phyloP scores from a whole-genome alignment of 2,888 invertebrate genomes.

The Platynereis dumerilii region DNA sequence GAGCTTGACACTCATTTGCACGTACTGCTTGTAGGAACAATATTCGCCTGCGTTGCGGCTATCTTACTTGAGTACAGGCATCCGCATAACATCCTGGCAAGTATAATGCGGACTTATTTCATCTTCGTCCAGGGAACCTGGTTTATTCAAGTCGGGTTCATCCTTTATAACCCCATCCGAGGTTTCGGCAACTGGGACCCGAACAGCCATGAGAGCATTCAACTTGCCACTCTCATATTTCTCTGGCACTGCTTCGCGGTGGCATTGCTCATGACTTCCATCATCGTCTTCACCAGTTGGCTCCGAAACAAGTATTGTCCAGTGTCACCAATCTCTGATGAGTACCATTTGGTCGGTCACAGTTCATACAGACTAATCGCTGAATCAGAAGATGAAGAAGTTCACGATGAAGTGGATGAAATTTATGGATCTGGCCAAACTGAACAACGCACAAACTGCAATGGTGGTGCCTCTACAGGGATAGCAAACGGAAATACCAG shows the following conservation, averaged over 20 bases:
- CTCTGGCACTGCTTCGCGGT: conserved; percentile 17
- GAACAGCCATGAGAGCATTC: not conserved
- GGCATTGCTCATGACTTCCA: not conserved
- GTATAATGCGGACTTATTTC: conserved; percentile 51
- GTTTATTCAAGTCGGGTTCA: conserved; percentile 63
- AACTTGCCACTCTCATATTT: not conserved
- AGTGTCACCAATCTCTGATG: too few species aligned
- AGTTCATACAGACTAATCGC: too few species aligned
- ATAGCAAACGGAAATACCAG: too few species aligned
- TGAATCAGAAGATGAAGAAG: too few species aligned
- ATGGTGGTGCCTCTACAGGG: too few species aligned
- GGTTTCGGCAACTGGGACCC: conserved; percentile 8
- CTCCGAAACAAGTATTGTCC: too few species aligned
- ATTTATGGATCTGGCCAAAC: too few species aligned
- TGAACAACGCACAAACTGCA: too few species aligned
- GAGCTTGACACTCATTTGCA: conserved; percentile 53
- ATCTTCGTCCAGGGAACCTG: conserved; percentile 63
- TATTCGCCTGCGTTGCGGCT: conserved; percentile 47
- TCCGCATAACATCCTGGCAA: conserved; percentile 48
- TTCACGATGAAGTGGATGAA: too few species aligned
- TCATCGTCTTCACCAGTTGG: not conserved
- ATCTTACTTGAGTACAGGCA: conserved; percentile 52
- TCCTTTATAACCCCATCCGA: conserved; percentile 58
- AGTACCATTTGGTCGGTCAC: too few species aligned
- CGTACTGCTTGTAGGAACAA: conserved; percentile 57